Conservation (phyloP, 2,888 invertebrate genomes). For the Mythimna pallens region DNA sequence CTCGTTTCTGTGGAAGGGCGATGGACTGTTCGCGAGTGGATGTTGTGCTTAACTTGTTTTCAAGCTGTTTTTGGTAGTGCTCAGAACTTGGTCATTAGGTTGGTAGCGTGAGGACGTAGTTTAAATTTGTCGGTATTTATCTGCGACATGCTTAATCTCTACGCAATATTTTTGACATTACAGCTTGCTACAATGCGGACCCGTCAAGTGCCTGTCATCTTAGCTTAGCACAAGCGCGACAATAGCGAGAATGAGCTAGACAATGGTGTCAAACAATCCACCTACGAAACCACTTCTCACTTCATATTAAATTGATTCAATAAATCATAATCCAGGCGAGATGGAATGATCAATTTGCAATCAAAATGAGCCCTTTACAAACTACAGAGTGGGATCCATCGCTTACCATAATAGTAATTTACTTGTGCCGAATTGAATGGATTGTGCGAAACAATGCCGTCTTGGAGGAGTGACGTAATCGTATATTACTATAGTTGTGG, state of each 20-base stretch:
- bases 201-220: slow-evolving; percentile 41
- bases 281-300: slow-evolving; percentile 54
- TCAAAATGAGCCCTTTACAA: slow-evolving; percentile 75
- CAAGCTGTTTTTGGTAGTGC: slow-evolving; percentile 59
- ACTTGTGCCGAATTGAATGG: slow-evolving; percentile 64
- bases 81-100: slow-evolving; percentile 25
- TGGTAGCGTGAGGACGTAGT: background rate
- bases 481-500: slow-evolving; percentile 54
- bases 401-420: slow-evolving; percentile 67
- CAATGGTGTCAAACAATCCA: slow-evolving; percentile 39
- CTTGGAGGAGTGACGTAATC: slow-evolving; percentile 59
- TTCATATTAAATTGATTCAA: slow-evolving; percentile 62
- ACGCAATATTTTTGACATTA: slow-evolving; percentile 12
- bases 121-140: slow-evolving; percentile 8
- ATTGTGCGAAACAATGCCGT: slow-evolving; percentile 59
- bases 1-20: slow-evolving; percentile 49
- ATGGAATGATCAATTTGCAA: slow-evolving; percentile 82
- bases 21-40: slow-evolving; percentile 50
- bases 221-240: slow-evolving; percentile 22
- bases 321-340: slow-evolving; percentile 64
- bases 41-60: slow-evolving; percentile 43
- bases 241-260: slow-evolving; percentile 43
- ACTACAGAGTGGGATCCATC: slow-evolving; percentile 55
- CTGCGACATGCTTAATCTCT: background rate
- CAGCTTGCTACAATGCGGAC: background rate